These are phyloP conservation scores for Ataeniobius toweri DNA, from an alignment of 2,797 vertebrate species.

Conservation along the genomic window DNA sequence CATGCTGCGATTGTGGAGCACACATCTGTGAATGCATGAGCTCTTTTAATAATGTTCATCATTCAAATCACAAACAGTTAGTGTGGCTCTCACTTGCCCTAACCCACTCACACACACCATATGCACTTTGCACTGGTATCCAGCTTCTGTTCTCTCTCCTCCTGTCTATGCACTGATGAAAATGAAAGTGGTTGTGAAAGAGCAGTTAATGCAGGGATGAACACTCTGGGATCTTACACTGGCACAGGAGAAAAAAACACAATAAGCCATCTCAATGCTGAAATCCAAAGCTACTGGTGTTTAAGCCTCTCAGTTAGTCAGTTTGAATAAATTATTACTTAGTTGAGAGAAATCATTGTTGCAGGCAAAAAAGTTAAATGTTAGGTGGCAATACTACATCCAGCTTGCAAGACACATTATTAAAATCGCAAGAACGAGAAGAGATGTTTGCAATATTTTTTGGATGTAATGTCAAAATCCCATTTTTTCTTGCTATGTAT, in stretches of 20 bases:
- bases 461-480: too few species aligned
- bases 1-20: constrained; percentile 55
- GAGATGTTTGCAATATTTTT: too few species aligned
- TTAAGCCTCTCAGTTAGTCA: background rate
- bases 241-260: constrained; percentile 1
- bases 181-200: constrained; percentile 16
- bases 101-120: constrained; percentile 23
- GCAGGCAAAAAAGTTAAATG: background rate
- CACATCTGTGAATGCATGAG: constrained; percentile 68
- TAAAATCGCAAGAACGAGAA: too few species aligned
- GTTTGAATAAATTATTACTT: background rate
- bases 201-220: constrained; percentile 34
- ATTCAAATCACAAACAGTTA: constrained; percentile 57
- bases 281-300: constrained; percentile 1
- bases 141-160: constrained; percentile 7
- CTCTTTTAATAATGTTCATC: constrained; percentile 59
- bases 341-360: background rate
- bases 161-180: constrained; percentile 21
- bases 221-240: constrained; percentile 17
- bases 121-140: constrained; percentile 27
- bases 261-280: constrained; percentile 2
- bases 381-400: background rate
- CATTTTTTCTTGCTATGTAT: too few species aligned
- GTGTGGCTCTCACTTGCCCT: constrained; percentile 42
- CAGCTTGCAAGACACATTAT: background rate